Evolutionary conservation across 2,888 invertebrate genomes (phyloP).

Genomic region (Pollenia griseotomentosa): DNA sequence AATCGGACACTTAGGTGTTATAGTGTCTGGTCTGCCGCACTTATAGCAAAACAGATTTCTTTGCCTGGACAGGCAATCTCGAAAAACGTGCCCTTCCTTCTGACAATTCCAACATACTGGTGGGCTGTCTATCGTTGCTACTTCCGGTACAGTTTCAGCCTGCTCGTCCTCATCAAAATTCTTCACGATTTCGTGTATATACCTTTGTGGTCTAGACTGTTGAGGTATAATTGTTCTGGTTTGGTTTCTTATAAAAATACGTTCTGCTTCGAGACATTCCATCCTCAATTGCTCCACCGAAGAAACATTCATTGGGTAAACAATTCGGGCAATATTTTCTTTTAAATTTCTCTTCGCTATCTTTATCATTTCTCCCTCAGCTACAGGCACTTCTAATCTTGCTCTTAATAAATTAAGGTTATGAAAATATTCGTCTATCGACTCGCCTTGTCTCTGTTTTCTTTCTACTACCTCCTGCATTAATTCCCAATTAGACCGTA

Average conservation of each 20-base stretch:
- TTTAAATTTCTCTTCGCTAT: no score
- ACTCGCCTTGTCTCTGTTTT: not conserved
- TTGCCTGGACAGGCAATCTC: not conserved
- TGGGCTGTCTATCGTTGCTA: not conserved
- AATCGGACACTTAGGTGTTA: not conserved
- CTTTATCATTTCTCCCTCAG: slow-evolving; percentile 2
- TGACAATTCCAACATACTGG: not conserved
- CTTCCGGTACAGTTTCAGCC: not conserved
- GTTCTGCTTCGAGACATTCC: slow-evolving; percentile 22
- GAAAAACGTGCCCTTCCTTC: not conserved
- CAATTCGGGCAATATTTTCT: no score
- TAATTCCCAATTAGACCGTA: slow-evolving; percentile 8
- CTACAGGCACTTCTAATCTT: not conserved
- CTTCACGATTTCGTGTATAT: not conserved
- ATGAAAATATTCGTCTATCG: not conserved
- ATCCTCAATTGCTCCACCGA: slow-evolving; percentile 34
- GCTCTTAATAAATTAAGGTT: not conserved
- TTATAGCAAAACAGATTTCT: not conserved
- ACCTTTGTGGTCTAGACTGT: not conserved
- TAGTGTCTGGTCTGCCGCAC: not conserved
- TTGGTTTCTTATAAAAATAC: not conserved
- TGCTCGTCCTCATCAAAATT: no score
- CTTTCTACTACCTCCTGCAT: slow-evolving; percentile 41
- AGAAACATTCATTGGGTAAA: not conserved
- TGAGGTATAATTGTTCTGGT: not conserved